Base-by-base conservation (phyloP, 2,888 invertebrate genomes). In the Heliconius erato region DNA sequence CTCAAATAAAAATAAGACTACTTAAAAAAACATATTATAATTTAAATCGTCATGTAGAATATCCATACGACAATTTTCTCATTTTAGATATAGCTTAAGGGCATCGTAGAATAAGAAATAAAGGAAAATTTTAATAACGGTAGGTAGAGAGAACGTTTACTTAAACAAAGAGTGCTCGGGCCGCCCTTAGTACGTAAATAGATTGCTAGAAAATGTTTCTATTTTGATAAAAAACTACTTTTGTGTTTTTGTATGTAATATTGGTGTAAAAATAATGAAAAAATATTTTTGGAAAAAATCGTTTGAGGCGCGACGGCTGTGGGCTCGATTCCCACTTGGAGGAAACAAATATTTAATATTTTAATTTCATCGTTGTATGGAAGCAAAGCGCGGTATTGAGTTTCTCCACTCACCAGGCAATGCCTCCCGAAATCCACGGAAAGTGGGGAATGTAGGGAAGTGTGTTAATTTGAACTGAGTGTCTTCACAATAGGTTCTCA, bases 101-200 rank as follows among this genome's bases (percentile, higher is more conserved):
- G 69, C 69, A 69, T n/a, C 69, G 69, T 59, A 69, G 79, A 71
- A 79, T 71, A 79, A 71, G 79, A 71, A 63, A 79, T 72, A 63
- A 69, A 40, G 49, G 69, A 69, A 69, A 79, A 79, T 54, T 69
- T 68, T 79, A 79, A 79, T 79, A 79, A 71, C 69, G 26, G 59
- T 71, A 79, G 63, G 79, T 79, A 79, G 71, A 79, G 77, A 77
- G 35, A 71, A 71, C 79, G 59, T 35, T 69, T 59, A 35, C 79
- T 71, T 79, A 54, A 79, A 63, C 79, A 79, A 71, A 71, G 71
- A 79, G 79, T 40, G 71, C 59, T 79, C 32, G 16, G n/a, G 54
- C 69, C 35, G 59, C 79, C 69, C 54, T 72, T 26, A 79, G 59
- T 79, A 69, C 63, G 59, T 19, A 71, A 71, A 69, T 79, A 79